Conservation (phyloP, 2,113 vertebrate species). For the Aspidoscelis tigris region DNA sequence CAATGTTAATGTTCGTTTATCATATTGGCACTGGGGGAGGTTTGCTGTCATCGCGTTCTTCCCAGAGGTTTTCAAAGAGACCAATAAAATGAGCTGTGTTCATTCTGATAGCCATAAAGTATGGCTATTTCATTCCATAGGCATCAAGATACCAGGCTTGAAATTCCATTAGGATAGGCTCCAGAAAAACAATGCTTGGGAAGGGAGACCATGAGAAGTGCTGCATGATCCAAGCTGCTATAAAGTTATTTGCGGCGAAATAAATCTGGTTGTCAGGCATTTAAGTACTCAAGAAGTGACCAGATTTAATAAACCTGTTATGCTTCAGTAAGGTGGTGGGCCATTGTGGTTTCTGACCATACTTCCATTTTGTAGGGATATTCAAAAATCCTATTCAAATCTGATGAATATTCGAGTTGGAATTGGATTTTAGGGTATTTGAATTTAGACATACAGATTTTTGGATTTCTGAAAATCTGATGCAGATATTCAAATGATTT, state of each 20-base stretch:
- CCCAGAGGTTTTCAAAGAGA: slow-evolving; percentile 10
- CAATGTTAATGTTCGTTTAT: slow-evolving; percentile 49
- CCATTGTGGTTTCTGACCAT: too few relatives aligned
- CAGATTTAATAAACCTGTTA: too few relatives aligned
- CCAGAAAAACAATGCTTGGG: too few relatives aligned
- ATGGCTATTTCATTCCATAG: neutral
- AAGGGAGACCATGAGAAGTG: slow-evolving; percentile 5
- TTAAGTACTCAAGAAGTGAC: too few relatives aligned
- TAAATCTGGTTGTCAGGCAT: slow-evolving; percentile 12
- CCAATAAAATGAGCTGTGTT: neutral
- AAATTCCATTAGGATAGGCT: slow-evolving; percentile 23
- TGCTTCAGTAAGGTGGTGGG: too few relatives aligned
- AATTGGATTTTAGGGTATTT: too few relatives aligned
- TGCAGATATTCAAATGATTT: too few relatives aligned
- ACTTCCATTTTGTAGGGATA: too few relatives aligned
- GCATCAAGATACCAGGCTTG: slow-evolving; percentile 9
- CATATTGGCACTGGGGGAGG: slow-evolving; percentile 44
- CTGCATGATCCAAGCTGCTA: neutral
- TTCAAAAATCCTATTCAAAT: too few relatives aligned
- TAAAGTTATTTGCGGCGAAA: neutral
- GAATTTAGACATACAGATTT: too few relatives aligned
- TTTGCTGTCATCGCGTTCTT: slow-evolving; percentile 35
- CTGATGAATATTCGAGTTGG: too few relatives aligned
- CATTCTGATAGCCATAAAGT: neutral
- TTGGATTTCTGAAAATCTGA: too few relatives aligned